Base-by-base conservation (phyloP, 92 coral and sea anemone species). In the Parazoanthus atlanticus region DNA sequence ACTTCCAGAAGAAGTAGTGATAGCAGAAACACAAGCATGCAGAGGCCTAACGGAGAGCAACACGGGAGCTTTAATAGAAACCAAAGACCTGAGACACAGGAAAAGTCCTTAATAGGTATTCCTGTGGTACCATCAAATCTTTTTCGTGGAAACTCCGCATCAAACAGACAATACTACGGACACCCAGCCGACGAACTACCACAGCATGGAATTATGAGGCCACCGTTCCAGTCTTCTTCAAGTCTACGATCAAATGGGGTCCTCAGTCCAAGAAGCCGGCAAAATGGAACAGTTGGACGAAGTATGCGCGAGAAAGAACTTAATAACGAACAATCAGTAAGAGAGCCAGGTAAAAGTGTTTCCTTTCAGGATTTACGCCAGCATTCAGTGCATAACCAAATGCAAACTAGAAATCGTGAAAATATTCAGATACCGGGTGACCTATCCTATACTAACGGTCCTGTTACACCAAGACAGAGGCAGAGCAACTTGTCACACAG, bases 401-500 rank as follows among this genome's bases (percentile, higher is more conserved):
- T 21, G 52, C 23, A 83, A 40, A 16, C 31, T 16, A 29, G 43
- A 7, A 70, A 29, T 41, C 33, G 1, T 12, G 47, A 38, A 30
- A 32, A 74, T 43, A 7, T 84, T 47, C 58, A 70, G 40, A 29
- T 21, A 6, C 21, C n/a, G 1, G 31, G 17, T 30, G 65, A 70
- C 23, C 66, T 26, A 25, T 32, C 15, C 40, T 31, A 69, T 23
- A 11, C 31, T 30, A 40, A 70, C 1, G 64, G 58, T 3, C 15
- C 31, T 69, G 28, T n/a, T 19, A 67, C 31, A 23, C 38, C 41
- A 12, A 43, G 78, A 29, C 58, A 69, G 29, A 84, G 67, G 32
- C 87, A 84, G 64, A 84, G 87, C 78, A 84, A 84, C 87, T 49
- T 84, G 77, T 84, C 87, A 70, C 28, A 69, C 33, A 84, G 87